Evolutionary conservation across 2,888 invertebrate species (phyloP).

Genomic region (Macaria notata): DNA sequence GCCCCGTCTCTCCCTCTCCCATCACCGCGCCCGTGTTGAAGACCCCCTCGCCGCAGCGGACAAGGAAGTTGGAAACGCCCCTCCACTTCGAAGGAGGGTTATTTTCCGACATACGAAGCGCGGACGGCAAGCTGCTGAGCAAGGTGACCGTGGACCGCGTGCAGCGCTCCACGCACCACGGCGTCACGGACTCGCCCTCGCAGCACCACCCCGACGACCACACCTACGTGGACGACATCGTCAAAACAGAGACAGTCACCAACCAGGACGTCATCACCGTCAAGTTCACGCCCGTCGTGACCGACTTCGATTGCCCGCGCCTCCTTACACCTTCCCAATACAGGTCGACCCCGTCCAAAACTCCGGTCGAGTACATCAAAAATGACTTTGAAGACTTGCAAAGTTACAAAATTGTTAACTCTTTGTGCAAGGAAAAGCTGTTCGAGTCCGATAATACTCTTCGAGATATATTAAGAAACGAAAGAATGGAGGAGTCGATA

Average conservation of each 20-base stretch:
- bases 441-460: constrained; percentile 39
- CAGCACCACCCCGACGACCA: constrained; percentile 56
- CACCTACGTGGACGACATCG: constrained; percentile 66
- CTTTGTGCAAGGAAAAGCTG: constrained; percentile 60
- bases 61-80: constrained; percentile 79
- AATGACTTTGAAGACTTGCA: constrained; percentile 70
- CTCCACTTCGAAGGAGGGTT: constrained; percentile 79
- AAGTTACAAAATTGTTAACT: constrained; percentile 76
- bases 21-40: constrained; percentile 46
- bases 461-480: constrained; percentile 12
- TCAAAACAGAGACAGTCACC: constrained; percentile 73
- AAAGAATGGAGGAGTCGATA: constrained; percentile 24
- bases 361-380: constrained; percentile 58
- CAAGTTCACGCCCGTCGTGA: constrained; percentile 69
- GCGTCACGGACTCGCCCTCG: constrained; percentile 67
- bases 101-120: constrained; percentile 78
- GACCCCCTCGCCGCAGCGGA: constrained; percentile 66
- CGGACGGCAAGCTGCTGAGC: constrained; percentile 75
- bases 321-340: constrained; percentile 24
- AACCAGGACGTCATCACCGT: constrained; percentile 74
- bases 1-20: constrained; percentile 71
- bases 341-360: constrained; percentile 22
- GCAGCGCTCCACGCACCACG: constrained; percentile 67
- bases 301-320: constrained; percentile 53
- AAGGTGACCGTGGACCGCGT: constrained; percentile 76